phyloP scores from a whole-genome alignment of 2,888 invertebrate species.

The Nudaria mundana region DNA sequence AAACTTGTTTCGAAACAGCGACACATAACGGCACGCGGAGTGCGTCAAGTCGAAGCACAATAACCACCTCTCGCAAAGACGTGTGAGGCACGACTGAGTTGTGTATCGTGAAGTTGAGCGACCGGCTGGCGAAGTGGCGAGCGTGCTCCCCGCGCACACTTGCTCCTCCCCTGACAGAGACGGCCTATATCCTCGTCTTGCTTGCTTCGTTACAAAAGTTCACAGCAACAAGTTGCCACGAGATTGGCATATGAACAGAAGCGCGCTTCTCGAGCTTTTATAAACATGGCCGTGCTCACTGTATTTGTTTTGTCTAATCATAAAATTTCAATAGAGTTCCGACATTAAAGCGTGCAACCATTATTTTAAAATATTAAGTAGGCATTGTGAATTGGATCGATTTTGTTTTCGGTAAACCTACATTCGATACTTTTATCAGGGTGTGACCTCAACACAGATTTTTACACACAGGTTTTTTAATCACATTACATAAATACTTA shows the following conservation, averaged over 20 bases:
- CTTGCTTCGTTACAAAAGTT: conserved; percentile 63
- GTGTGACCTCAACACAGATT: neutral
- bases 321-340: conserved; percentile 67
- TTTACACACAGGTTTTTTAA: too few species aligned
- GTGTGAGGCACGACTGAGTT: conserved; percentile 66
- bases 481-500: too few species aligned
- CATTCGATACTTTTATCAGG: too few species aligned
- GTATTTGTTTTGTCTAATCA: conserved; percentile 77
- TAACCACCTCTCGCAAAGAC: conserved; percentile 49
- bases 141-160: conserved; percentile 66
- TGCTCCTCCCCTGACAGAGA: conserved; percentile 75
- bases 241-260: conserved; percentile 79
- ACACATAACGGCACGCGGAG: conserved; percentile 74
- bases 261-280: conserved; percentile 79
- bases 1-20: conserved; percentile 79
- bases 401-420: too few species aligned
- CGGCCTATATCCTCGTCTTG: conserved; percentile 56
- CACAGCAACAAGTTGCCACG: conserved; percentile 79
- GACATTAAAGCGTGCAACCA: conserved; percentile 47
- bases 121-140: conserved; percentile 59
- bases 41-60: conserved; percentile 42
- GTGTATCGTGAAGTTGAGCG: conserved; percentile 67
- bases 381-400: too few species aligned
- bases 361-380: conserved; percentile 10
- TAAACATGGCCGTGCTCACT: conserved; percentile 77